Evolutionary conservation across 64 coral and sea anemone genomes (phyloP), one percentile per base, ranked within the genome.

Genomic region (Montipora foliosa): DNA sequence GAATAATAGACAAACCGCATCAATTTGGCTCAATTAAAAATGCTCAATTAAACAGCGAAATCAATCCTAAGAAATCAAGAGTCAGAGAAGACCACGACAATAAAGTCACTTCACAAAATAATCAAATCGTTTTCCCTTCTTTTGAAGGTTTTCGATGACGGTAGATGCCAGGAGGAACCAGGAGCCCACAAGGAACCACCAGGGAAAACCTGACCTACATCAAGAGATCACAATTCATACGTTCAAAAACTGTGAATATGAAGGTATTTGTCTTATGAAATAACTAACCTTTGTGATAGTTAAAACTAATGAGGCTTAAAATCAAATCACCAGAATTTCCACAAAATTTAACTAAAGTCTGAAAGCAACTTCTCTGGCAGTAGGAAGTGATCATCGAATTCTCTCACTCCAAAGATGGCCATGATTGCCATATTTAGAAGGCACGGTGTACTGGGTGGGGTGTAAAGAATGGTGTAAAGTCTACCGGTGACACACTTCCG

Each of bases 341-440:
- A 64, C 16, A 4, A 64, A 64, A 12, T 64, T 57, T 77, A 7
- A 6, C 12, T 51, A 0, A 51, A 87, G 24, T 48, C 9, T 53
- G 72, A 77, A 80, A 75, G 13, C 24, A 8, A 11, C 53, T 8
- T 0, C 82, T 47, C 49, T 77, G 72, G 44, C 62, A 19, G 5
- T 17, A 81, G 89, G 91, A 93, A 93, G 83, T 93, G 46, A 76
- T 55, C 90, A 8, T 53, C 49, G 21, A 74, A 93, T 87, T 79
- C 59, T 75, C 70, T 87, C 45, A 79, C 61, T 67, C 91, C 91
- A 93, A 87, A 87, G 78, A 78, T 93, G 91, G 91, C 4, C 10
- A 49, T 16, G 5, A 47, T 51, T 11, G 29, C 82, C 91, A 93
- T 87, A 87, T 93, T 79, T 81, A 21, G 75, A 19, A 90, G 11